Percentiles rank a stretch among this genome's conserved stretches.
These are phyloP conservation scores for Sparidentex hasta DNA, from an alignment of 2,797 vertebrate genomes.

Conservation along the genomic window DNA sequence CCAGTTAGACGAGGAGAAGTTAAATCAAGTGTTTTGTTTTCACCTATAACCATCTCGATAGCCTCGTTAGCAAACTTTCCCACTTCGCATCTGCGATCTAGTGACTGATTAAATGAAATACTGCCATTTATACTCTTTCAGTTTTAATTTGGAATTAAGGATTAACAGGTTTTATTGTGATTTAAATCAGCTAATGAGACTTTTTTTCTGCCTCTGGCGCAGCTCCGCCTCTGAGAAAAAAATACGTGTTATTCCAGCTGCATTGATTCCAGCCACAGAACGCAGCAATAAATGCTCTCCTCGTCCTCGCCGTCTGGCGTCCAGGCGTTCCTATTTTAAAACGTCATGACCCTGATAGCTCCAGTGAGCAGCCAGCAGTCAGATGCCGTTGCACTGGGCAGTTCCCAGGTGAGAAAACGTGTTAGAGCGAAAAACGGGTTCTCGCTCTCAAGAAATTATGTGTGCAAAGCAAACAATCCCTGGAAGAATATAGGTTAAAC, in stretches of 20 bases:
- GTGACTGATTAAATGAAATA: neutral
- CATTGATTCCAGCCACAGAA: neutral
- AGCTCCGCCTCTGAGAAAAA: neutral
- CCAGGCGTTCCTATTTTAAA: neutral
- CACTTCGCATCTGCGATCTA: neutral
- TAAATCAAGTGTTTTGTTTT: too few relatives aligned
- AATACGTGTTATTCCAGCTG: neutral
- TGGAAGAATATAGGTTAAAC: slow-evolving; percentile 23
- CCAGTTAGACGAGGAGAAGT: neutral
- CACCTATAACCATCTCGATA: too few relatives aligned
- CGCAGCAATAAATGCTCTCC: neutral
- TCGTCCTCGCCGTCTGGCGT: neutral
- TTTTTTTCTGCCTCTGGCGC: neutral
- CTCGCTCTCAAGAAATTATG: neutral
- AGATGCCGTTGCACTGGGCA: neutral
- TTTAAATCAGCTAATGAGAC: neutral
- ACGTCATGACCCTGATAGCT: neutral
- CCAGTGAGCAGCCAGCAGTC: neutral
- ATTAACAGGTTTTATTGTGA: neutral
- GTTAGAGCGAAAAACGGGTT: neutral
- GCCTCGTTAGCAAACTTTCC: neutral
- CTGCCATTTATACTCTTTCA: too few relatives aligned
- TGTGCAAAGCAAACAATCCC: slow-evolving; percentile 3
- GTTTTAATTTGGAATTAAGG: too few relatives aligned
- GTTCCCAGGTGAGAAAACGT: slow-evolving; percentile 16